These are phyloP conservation scores for Galaxea fascicularis DNA, from an alignment of 92 coral and sea anemone genomes.

Conservation along the genomic window DNA sequence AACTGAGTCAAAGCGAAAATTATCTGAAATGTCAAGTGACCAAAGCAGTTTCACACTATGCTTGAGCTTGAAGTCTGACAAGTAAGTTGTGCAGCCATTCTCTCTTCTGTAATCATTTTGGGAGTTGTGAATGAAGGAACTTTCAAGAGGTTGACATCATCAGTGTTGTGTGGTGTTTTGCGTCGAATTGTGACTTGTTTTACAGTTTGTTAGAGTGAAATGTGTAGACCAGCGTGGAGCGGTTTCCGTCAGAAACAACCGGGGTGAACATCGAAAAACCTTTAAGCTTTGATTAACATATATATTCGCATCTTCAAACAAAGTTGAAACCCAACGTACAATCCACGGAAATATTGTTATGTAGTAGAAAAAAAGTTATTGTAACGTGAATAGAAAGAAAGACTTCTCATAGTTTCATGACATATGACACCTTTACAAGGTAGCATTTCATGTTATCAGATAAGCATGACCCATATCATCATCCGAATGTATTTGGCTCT, in stretches of 20 bases:
- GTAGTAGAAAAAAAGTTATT: not conserved
- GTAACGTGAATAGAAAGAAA: not conserved
- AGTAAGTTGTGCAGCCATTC: not conserved
- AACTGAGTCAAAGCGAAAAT: too few species aligned
- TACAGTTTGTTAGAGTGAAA: not conserved
- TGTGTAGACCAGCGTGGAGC: not conserved
- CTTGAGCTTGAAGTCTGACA: not conserved
- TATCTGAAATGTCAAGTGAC: too few species aligned
- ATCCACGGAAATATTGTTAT: conserved; percentile 11
- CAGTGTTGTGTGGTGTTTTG: conserved; percentile 11
- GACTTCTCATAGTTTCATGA: not conserved
- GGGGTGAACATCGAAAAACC: not conserved
- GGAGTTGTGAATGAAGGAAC: not conserved
- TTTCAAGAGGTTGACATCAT: not conserved
- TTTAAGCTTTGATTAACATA: not conserved
- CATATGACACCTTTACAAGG: too few species aligned
- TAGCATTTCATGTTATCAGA: too few species aligned
- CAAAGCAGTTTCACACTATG: too few species aligned
- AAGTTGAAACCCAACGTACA: conserved; percentile 4
- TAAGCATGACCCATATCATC: too few species aligned
- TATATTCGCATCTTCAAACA: not conserved
- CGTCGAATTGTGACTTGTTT: not conserved
- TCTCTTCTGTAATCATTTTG: not conserved
- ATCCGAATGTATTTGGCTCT: too few species aligned
- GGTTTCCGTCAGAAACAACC: not conserved